Percentiles rank a stretch among this genome's conserved stretches.
Conservation (phyloP, 2,113 vertebrate genomes). For the Rhegmatorhina hoffmannsi region DNA sequence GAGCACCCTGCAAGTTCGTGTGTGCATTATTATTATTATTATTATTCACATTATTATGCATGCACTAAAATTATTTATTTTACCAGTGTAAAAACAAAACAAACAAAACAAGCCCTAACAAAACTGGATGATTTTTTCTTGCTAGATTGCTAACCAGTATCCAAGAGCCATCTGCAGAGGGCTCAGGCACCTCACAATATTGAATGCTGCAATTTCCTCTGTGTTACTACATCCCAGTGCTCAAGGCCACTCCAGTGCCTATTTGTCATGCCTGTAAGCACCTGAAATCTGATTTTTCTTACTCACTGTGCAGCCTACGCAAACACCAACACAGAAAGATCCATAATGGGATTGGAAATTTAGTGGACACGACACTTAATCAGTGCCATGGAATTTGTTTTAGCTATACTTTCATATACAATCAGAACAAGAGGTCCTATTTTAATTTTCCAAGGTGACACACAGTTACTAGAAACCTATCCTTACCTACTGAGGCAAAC, state of each 20-base stretch:
- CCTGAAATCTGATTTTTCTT: conserved; percentile 43
- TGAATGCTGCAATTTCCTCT: conserved; percentile 55
- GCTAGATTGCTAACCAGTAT: background rate
- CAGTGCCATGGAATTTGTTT: conserved; percentile 21
- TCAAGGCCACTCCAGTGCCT: conserved; percentile 48
- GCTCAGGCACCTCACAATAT: conserved; percentile 12
- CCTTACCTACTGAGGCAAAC: background rate
- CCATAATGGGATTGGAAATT: background rate
- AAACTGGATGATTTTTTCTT: background rate
- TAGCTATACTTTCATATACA: background rate
- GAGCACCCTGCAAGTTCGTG: background rate
- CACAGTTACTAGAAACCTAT: background rate
- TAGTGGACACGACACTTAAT: background rate
- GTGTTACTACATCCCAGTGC: background rate
- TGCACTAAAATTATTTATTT: background rate
- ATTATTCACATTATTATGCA: background rate
- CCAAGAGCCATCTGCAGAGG: conserved; percentile 24
- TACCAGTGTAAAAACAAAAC: background rate
- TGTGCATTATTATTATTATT: background rate
- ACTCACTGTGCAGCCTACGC: background rate
- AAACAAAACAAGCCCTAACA: background rate
- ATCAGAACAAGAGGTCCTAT: background rate
- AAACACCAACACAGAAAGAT: conserved; percentile 7
- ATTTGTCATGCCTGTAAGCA: conserved; percentile 44
- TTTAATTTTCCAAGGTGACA: conserved; percentile 39